Percentiles rank a stretch among this genome's conserved stretches.
phyloP scores from a whole-genome alignment of 2,888 invertebrate species.

The Dorcus parallelipipedus region DNA sequence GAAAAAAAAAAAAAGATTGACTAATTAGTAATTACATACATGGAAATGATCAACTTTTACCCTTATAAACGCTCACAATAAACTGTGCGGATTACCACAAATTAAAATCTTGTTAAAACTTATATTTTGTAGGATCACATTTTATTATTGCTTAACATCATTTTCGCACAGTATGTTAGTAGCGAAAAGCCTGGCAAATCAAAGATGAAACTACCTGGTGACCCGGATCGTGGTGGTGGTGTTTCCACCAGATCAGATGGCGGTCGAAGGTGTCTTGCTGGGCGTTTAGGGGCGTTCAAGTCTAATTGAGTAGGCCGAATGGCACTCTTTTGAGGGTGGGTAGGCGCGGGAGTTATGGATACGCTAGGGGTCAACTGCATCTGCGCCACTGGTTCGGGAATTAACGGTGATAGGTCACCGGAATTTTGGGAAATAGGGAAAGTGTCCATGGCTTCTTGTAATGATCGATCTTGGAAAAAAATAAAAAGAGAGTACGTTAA shows the following conservation, averaged over 20 bases:
- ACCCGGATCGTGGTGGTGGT: slow-evolving; percentile 30
- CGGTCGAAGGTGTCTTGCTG: slow-evolving; percentile 40
- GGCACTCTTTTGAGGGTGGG: slow-evolving; percentile 30
- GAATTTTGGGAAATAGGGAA: slow-evolving; percentile 31
- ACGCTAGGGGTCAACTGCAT: slow-evolving; percentile 52
- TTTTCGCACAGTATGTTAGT: neutral
- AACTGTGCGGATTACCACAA: too few species aligned
- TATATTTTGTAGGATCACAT: neutral
- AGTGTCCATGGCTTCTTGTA: slow-evolving; percentile 24
- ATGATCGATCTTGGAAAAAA: slow-evolving; percentile 16
- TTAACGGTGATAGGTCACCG: slow-evolving; percentile 42
- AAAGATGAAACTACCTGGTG: slow-evolving; percentile 34
- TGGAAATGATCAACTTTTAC: too few species aligned
- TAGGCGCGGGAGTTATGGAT: slow-evolving; percentile 44
- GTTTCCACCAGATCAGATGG: slow-evolving; percentile 31
- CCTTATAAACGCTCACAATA: too few species aligned
- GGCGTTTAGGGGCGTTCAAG: slow-evolving; percentile 43
- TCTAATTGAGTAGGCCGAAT: slow-evolving; percentile 42
- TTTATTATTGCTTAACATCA: neutral
- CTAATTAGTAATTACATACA: too few species aligned
- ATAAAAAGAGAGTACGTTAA: slow-evolving; percentile 1
- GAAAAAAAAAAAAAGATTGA: too few species aligned
- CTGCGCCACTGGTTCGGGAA: slow-evolving; percentile 51
- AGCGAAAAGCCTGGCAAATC: neutral
- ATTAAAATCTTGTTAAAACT: too few species aligned